Percentiles rank a stretch among this genome's conserved stretches.
Conservation (phyloP, 2,113 vertebrate species). For the Aldabrachelys gigantea region DNA sequence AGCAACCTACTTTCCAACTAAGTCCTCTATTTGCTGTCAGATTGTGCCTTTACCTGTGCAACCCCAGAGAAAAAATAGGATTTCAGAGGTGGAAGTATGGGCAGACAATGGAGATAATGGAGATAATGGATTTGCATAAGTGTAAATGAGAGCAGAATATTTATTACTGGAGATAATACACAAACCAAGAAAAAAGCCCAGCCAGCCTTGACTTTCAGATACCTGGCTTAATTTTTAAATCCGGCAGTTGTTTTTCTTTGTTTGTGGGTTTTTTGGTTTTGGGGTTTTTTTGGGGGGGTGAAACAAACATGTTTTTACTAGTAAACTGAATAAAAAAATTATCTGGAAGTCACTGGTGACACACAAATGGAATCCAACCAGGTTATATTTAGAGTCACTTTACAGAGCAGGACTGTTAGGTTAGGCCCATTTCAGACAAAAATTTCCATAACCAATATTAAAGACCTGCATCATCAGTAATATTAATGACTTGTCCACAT, state of each 20-base stretch:
- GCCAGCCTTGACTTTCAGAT: neutral
- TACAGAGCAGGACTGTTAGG: neutral
- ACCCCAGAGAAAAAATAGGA: neutral
- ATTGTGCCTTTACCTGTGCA: neutral
- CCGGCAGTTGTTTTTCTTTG: neutral
- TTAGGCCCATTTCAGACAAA: neutral
- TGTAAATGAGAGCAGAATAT: neutral
- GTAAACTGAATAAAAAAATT: neutral
- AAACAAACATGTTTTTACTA: neutral
- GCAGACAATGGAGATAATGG: neutral
- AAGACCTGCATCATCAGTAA: neutral
- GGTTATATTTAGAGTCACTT: neutral
- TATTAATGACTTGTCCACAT: neutral
- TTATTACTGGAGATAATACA: neutral
- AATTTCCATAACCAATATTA: neutral
- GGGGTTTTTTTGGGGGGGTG: too few relatives aligned
- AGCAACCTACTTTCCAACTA: constrained; percentile 5
- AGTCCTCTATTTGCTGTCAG: neutral
- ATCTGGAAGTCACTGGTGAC: neutral
- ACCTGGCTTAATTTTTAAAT: neutral
- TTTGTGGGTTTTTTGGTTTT: too few relatives aligned
- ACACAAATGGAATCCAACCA: neutral
- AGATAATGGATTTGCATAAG: neutral
- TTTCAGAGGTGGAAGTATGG: neutral
- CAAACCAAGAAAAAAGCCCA: neutral